phyloP scores from a whole-genome alignment of 2,797 vertebrate genomes.

The Urophycis tenuis region DNA sequence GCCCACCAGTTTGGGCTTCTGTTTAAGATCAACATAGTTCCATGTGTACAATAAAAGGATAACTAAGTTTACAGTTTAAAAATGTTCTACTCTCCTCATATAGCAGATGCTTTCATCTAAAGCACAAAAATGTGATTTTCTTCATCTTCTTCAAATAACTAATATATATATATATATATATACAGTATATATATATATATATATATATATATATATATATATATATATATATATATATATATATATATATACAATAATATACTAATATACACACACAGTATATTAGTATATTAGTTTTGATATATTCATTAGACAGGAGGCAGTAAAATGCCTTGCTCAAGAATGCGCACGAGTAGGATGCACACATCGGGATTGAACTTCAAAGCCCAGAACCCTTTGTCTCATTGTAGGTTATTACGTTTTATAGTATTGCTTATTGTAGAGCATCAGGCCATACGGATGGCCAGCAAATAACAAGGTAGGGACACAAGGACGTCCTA shows the following conservation, averaged over 20 bases:
- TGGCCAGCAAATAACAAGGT: background rate
- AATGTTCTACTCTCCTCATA: background rate
- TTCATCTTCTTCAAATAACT: no score
- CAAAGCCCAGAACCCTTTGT: background rate
- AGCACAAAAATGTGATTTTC: background rate
- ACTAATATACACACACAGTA: no score
- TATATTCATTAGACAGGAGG: background rate
- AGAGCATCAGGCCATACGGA: background rate
- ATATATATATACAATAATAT: no score
- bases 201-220: no score
- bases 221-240: no score
- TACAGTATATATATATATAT: no score
- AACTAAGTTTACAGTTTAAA: background rate
- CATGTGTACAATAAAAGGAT: background rate
- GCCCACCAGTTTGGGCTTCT: background rate
- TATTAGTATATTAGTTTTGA: no score
- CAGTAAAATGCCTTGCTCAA: background rate
- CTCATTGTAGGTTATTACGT: background rate
- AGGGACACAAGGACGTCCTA: background rate
- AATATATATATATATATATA: no score
- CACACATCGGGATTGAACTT: background rate
- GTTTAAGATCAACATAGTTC: background rate
- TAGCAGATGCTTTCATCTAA: background rate
- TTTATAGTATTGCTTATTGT: background rate
- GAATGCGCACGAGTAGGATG: background rate